These are phyloP conservation scores for Caenorhabditis sp. DNA, from an alignment of 2,888 invertebrate genomes.

Conservation along the genomic window DNA sequence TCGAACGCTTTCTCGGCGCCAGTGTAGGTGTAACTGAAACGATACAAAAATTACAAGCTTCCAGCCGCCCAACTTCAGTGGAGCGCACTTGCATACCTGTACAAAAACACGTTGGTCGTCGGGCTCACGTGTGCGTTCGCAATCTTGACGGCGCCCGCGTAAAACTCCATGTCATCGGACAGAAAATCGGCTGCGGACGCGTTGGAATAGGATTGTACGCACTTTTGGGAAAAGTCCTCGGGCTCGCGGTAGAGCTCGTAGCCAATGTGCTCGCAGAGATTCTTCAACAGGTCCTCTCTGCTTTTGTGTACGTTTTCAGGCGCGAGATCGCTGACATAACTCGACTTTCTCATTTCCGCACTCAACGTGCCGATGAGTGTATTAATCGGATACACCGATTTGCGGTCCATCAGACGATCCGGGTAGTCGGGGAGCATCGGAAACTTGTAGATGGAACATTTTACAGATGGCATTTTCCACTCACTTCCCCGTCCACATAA, in stretches of 20 bases:
- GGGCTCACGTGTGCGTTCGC: slow-evolving; percentile 21
- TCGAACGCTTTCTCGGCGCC: slow-evolving; percentile 48
- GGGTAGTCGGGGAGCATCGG: slow-evolving; percentile 27
- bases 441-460: no score
- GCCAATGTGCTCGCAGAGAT: slow-evolving; percentile 38
- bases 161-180: slow-evolving; percentile 47
- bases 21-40: slow-evolving; percentile 49
- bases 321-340: neutral
- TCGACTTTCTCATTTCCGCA: slow-evolving; percentile 16
- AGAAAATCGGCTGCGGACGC: slow-evolving; percentile 10
- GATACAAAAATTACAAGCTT: neutral
- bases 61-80: neutral
- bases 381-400: slow-evolving; percentile 4
- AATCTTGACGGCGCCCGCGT: slow-evolving; percentile 9
- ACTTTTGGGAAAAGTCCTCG: slow-evolving; percentile 7
- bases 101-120: slow-evolving; percentile 29
- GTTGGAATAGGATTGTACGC: slow-evolving; percentile 4
- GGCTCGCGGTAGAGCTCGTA: slow-evolving; percentile 19
- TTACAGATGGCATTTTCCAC: no score
- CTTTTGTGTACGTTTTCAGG: neutral
- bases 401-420: neutral
- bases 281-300: neutral
- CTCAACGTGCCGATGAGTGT: slow-evolving; percentile 43
- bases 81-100: slow-evolving; percentile 12
- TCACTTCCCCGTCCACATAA: neutral